Conservation (phyloP, 30 jellyfish, hydroid and myxozoan species). For the Mastigias papua region DNA sequence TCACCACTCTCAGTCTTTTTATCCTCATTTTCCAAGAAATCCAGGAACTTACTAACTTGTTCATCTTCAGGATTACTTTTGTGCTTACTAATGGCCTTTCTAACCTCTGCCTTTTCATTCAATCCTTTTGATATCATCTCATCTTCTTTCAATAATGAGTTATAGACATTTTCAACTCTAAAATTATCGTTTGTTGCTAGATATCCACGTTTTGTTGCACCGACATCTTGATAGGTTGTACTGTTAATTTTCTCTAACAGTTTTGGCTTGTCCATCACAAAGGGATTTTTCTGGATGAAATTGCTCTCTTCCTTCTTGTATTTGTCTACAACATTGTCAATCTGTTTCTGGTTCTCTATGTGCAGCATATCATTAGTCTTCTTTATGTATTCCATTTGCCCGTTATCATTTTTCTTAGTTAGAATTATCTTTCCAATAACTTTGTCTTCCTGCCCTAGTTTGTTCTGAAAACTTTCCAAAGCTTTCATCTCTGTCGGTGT, state of each 20-base stretch:
- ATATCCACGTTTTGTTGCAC: conserved; percentile 42
- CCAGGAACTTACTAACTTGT: conserved; percentile 43
- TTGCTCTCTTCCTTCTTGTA: conserved; percentile 51
- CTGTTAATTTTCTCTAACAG: conserved; percentile 30
- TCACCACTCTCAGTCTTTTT: conserved; percentile 18
- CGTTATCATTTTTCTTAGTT: conserved; percentile 34
- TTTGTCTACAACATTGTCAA: conserved; percentile 45
- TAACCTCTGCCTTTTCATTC: conserved; percentile 55
- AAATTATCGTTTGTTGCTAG: conserved; percentile 54
- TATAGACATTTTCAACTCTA: conserved; percentile 57
- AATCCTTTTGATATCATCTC: conserved; percentile 65
- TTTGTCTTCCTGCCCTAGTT: conserved; percentile 60
- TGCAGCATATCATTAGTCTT: conserved; percentile 61
- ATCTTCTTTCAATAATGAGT: conserved; percentile 66
- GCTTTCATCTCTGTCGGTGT: conserved; percentile 51
- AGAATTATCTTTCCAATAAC: conserved; percentile 49
- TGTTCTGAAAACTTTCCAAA: conserved; percentile 47
- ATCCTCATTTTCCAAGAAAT: conserved; percentile 56
- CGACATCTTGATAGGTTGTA: conserved; percentile 15
- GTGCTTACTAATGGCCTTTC: conserved; percentile 22
- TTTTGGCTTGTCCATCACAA: conserved; percentile 63
- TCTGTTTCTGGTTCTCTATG: conserved; percentile 36
- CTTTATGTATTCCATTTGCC: conserved; percentile 19
- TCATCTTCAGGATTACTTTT: conserved; percentile 54
- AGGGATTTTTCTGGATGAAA: conserved; percentile 79